Evolutionary conservation across 2,113 vertebrate genomes (phyloP), one percentile per base, ranked within the genome.

Genomic region (Periophthalmus modestus): DNA sequence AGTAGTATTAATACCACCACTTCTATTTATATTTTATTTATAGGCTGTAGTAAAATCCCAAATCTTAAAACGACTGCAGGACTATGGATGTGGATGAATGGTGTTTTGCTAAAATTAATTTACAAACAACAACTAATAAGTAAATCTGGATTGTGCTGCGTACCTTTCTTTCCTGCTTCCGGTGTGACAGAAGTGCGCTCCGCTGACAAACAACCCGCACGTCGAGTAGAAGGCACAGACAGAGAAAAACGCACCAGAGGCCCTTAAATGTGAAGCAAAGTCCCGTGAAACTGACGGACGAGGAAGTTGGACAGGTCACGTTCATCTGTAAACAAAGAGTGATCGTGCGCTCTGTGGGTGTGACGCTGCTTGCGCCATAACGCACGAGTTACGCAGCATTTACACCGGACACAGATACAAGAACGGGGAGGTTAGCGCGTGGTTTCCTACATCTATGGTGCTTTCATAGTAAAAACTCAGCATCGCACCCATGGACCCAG

Each of bases 351-450:
- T 2, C 10, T 39, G 83, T 39, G 83, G 74, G 87, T 28, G 83
- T 47, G 72, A 82, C 83, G 83, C 87, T 69, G 84, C 84, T 5
- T 88, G 87, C 2, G 88, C 82, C 71, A 82, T 87, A 74, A 71
- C 1, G 72, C 52, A 79, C 3, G 0, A 55, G 18, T 19, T 70
- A 59, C 68, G 19, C 0, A 14, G 11, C 36, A 19, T 62, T 73
- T 69, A 72, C 19, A 50, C 24, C 19, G 46, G 48, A 46, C 4
- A 39, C 19, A 23, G 21, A 46, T 16, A 16, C n/a, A n/a, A n/a
- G 13, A 62, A 3, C 0, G 34, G 28, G 0, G 58, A 15, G 0
- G 2, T 7, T n/a, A n/a, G 12, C 28, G 5, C 13, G 11, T 11
- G n/a, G 1, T 28, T 28, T 28, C 28, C 28, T 28, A 28, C 2